Evolutionary conservation across 2,113 vertebrate genomes (phyloP).

Genomic region (Actenoides lindsayi): DNA sequence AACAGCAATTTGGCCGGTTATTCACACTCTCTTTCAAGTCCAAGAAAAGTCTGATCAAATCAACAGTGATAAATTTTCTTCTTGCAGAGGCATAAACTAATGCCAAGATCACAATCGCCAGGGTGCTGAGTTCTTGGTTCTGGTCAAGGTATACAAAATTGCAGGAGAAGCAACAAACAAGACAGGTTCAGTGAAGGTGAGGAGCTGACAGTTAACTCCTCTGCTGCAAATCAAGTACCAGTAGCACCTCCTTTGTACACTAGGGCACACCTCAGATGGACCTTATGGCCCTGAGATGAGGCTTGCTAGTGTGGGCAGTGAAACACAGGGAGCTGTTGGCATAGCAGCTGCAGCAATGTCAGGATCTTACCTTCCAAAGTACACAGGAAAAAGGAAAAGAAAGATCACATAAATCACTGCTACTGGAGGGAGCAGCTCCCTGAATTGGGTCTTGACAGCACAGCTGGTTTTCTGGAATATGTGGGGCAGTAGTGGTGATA

Average conservation of each 20-base stretch:
- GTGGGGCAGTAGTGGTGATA: not conserved
- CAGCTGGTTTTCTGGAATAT: not conserved
- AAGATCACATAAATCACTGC: conserved; percentile 2
- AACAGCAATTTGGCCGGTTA: not conserved
- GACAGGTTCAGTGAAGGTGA: not conserved
- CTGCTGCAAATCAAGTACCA: not conserved
- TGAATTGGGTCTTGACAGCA: not conserved
- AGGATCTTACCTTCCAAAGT: not conserved
- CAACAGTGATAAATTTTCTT: not conserved
- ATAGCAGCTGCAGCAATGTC: not conserved
- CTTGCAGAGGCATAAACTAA: not conserved
- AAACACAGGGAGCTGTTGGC: not conserved
- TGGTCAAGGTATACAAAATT: not conserved
- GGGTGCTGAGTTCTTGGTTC: fast-evolving
- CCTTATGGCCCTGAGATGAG: not conserved
- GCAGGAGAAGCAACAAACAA: not conserved
- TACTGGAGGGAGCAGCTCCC: not conserved
- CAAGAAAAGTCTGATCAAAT: not conserved
- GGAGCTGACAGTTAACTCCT: not conserved
- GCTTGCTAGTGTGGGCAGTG: not conserved
- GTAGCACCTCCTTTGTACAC: not conserved
- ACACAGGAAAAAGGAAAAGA: not conserved
- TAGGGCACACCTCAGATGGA: not conserved
- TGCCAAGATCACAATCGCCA: not conserved
- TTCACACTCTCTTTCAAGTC: not conserved